phyloP scores from a whole-genome alignment of 1,140 invertebrate species.

The Campodea augens region DNA sequence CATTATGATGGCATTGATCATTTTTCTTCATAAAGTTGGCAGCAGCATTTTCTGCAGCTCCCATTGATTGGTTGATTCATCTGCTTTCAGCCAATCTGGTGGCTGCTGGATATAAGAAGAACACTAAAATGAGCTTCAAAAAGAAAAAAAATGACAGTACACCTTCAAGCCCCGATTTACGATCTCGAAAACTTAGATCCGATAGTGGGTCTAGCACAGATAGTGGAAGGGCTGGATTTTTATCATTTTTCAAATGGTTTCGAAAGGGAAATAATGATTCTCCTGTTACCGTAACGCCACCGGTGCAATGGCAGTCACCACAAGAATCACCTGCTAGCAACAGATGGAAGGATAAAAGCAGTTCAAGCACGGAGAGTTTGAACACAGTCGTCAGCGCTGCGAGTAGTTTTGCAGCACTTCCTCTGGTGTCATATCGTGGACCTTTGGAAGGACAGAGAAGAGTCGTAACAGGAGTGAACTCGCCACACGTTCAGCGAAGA shows the following conservation, averaged over 20 bases:
- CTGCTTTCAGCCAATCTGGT: not conserved
- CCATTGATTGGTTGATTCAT: not conserved
- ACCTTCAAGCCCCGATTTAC: not conserved
- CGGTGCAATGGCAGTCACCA: not conserved
- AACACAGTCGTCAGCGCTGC: constrained; percentile 41
- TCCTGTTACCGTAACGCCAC: not conserved
- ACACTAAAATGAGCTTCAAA: not conserved
- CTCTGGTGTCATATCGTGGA: constrained; percentile 25
- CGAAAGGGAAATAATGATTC: constrained; percentile 16
- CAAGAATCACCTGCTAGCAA: not conserved
- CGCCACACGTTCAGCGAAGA: not conserved
- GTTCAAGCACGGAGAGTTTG: constrained; percentile 25
- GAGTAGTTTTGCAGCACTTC: constrained; percentile 45
- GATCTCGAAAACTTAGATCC: not conserved
- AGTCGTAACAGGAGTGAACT: not conserved
- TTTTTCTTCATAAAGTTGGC: too few species aligned
- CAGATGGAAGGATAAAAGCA: too few species aligned
- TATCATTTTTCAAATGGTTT: constrained; percentile 31
- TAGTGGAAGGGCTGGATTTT: constrained; percentile 20
- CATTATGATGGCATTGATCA: too few species aligned
- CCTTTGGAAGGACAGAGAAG: not conserved
- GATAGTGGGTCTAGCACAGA: constrained; percentile 6
- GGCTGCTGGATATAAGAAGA: not conserved
- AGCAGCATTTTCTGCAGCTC: too few species aligned
- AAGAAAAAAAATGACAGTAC: not conserved